These are phyloP conservation scores for Aptenodytes patagonicus DNA, from an alignment of 2,113 vertebrate species.

Conservation along the genomic window DNA sequence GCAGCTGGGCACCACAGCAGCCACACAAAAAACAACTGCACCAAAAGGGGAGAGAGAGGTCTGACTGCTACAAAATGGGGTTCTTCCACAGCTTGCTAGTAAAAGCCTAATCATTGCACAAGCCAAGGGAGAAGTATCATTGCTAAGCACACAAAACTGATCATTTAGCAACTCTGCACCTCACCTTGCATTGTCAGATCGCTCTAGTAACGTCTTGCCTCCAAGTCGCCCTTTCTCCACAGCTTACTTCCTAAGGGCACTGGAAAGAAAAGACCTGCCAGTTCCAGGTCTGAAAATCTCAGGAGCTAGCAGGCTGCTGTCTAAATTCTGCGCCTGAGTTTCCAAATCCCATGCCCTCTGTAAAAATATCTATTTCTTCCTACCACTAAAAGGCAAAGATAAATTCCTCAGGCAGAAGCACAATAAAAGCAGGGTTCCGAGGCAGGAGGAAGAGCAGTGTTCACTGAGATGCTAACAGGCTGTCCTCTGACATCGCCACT, in stretches of 20 bases:
- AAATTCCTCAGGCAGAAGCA: not conserved
- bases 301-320: not conserved
- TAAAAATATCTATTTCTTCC: not conserved
- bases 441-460: not conserved
- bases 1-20: not conserved
- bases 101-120: not conserved
- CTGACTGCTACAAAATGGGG: not conserved
- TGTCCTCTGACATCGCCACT: not conserved
- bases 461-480: not conserved
- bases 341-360: not conserved
- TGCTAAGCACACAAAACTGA: not conserved
- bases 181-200: not conserved
- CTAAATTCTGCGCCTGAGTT: not conserved
- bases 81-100: not conserved
- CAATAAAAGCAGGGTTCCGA: not conserved
- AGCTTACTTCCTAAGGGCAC: not conserved
- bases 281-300: not conserved
- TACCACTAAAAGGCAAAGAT: not conserved
- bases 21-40: not conserved
- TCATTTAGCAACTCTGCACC: not conserved
- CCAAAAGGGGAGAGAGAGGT: fast-evolving
- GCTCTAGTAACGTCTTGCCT: not conserved
- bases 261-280: not conserved
- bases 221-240: not conserved
- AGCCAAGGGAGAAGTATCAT: not conserved